Conservation (phyloP, 2,113 vertebrate species). For the Pyxicephalus adspersus region DNA sequence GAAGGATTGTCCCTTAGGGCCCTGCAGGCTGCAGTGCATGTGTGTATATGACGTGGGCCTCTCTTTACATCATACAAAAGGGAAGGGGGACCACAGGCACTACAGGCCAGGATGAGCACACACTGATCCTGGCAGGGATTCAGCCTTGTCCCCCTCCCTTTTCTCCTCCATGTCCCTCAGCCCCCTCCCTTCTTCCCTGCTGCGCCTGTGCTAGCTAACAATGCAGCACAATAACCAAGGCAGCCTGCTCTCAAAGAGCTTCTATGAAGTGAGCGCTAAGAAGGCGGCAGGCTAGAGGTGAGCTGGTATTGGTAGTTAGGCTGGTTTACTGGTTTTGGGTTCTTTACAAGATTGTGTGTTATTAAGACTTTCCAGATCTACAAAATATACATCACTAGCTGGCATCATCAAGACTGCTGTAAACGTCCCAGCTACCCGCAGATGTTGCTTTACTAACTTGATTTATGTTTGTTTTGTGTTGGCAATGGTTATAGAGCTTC, state of each 20-base stretch:
- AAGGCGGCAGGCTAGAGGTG: slow-evolving; percentile 23
- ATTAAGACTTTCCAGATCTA: background rate
- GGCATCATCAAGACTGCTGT: background rate
- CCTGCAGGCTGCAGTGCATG: slow-evolving; percentile 36
- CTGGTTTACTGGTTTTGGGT: background rate
- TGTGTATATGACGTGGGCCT: slow-evolving; percentile 51
- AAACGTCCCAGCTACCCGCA: background rate
- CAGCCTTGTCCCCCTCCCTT: slow-evolving; percentile 26
- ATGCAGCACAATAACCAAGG: slow-evolving; percentile 55
- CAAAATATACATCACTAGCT: background rate
- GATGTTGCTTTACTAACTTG: slow-evolving; percentile 8
- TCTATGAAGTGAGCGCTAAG: slow-evolving; percentile 49
- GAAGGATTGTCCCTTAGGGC: slow-evolving; percentile 53
- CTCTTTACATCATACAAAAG: slow-evolving; percentile 45
- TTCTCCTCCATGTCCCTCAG: slow-evolving; percentile 23
- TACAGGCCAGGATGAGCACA: slow-evolving; percentile 54
- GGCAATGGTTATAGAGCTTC: background rate
- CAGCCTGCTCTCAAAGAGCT: slow-evolving; percentile 45
- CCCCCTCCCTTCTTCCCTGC: slow-evolving; percentile 52
- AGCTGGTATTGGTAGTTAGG: background rate
- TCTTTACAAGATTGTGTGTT: background rate
- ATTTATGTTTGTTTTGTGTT: background rate
- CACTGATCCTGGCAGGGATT: slow-evolving; percentile 54
- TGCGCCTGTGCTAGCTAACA: slow-evolving; percentile 57
- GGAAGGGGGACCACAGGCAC: slow-evolving; percentile 36